Base-by-base conservation (phyloP, 2,113 vertebrate genomes). In the Amblyopsis rosae region DNA sequence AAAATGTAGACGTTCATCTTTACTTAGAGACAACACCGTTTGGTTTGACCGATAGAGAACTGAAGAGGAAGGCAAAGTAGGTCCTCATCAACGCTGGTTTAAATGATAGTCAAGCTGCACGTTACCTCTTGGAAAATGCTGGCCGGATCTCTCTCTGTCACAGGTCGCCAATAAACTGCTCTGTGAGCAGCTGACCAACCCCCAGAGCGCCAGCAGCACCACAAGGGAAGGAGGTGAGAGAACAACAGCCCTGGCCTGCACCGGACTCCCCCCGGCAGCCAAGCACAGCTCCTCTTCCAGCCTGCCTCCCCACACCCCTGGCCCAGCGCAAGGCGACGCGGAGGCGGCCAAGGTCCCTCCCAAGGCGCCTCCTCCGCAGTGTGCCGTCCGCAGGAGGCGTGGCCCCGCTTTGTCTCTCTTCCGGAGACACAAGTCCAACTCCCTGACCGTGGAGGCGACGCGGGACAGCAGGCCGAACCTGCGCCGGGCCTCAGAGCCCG, bases 401-500 rank as follows among this genome's bases (percentile, higher is more conserved):
- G 70, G 70, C 0, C 76, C 70, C 0, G 59, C 77, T 9, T 76
- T 90, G 72, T 82, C 83, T 46, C 69, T 90, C n/a, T 81, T 84
- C 72, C 85, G 72, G 53, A 62, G 69, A 41, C 71, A 73, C 47
- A 89, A 86, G 32, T 82, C 90, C 0, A 45, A 68, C 57, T 78
- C 85, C 12, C 67, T 70, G 50, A 65, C 32, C 48, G n/a, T 54
- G 5, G 84, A 86, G 47, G 82, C 64, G 32, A 60, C 62, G 0
- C 1, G 26, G 33, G 57, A 41, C 0, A 0, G 35, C 74, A 15
- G 47, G 62, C 16, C 65, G n/a, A 1, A 11, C 11, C 79, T 60
- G 50, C 87, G 90, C 0, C 78, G 91, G 2, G 71, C 62, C 2
- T 89, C 90, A 3, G 92, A 92, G 56, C 83, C 89, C 0, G 55